Conservation (phyloP, 2,888 invertebrate genomes). For the Pyrrhosoma nymphula region DNA sequence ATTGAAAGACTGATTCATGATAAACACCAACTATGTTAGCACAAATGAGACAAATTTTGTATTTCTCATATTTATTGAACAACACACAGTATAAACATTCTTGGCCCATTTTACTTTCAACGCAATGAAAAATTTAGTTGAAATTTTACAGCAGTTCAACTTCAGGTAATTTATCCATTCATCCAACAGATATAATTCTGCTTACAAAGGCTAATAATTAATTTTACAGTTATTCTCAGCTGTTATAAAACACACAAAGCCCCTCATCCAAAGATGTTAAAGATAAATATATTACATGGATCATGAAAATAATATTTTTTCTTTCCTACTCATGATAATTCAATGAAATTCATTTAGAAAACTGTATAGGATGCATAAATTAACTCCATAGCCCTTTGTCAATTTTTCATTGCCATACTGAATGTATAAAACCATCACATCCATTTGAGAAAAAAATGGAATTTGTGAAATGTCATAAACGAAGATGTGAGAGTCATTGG, state of each 20-base stretch:
- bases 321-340: background rate
- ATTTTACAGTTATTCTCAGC: slow-evolving; percentile 5
- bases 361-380: background rate
- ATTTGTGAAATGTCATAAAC: background rate
- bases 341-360: background rate
- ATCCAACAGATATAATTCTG: slow-evolving; percentile 46
- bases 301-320: background rate
- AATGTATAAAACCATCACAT: background rate
- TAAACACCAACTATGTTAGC: too few species aligned
- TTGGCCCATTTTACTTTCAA: slow-evolving; percentile 54
- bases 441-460: background rate
- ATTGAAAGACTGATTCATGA: too few species aligned
- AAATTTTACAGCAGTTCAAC: slow-evolving; percentile 15
- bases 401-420: background rate
- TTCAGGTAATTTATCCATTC: slow-evolving; percentile 20
- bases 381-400: background rate
- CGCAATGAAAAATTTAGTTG: background rate
- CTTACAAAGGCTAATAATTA: slow-evolving; percentile 11
- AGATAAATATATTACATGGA: background rate
- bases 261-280: background rate
- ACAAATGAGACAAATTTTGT: background rate
- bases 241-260: slow-evolving; percentile 44
- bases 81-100: slow-evolving; percentile 61
- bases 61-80: slow-evolving; percentile 58
- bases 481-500: background rate